Base-by-base conservation (phyloP, 2,113 vertebrate species). In the Protomyctophum bolini region DNA sequence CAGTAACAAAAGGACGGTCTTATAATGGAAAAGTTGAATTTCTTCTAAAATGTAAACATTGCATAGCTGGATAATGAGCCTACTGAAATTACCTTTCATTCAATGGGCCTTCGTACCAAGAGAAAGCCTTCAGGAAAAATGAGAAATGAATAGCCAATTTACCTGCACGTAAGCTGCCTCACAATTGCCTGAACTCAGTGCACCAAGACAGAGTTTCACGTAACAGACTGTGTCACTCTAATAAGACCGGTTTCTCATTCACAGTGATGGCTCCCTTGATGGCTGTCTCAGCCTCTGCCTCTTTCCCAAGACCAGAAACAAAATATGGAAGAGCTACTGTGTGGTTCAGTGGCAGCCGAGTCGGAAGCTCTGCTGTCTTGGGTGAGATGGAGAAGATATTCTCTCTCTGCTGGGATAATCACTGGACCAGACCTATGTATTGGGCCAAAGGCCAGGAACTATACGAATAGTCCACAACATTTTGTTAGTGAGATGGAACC, bases 341-440 rank as follows among this genome's bases (percentile, higher is more conserved):
- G 21, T 21, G 59, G 70, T 68, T 66, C 14, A 3, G 79, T 73
- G 75, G 75, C 76, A 79, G 67, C 56, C 81, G 61, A 48, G 57
- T 58, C 33, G 51, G 56, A 47, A 58, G 48, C 41, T 15, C 54
- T 63, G 60, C 55, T n/a, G 45, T 81, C 75, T 81, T 54, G 58
- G 74, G 69, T 62, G 1, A 2, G 21, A 14, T 56, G 47, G 54
- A 66, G 63, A 61, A 55, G 33, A 68, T 72, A 72, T 60, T 63
- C 63, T 65, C 66, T 60, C 58, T 60, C 58, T 46, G 54, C 70
- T 14, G 11, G 51, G 62, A 77, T 84, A 83, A 88, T 85, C 68
- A 70, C 81, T 57, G 29, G 15, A 86, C 58, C 85, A 86, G 83
- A 86, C 68, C 56, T 78, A 41, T 58, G 67, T 41, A 41, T 48